Evolutionary conservation across 2,888 invertebrate genomes (phyloP), one percentile per base, ranked within the genome.

Genomic region (Mythimna lalbum): DNA sequence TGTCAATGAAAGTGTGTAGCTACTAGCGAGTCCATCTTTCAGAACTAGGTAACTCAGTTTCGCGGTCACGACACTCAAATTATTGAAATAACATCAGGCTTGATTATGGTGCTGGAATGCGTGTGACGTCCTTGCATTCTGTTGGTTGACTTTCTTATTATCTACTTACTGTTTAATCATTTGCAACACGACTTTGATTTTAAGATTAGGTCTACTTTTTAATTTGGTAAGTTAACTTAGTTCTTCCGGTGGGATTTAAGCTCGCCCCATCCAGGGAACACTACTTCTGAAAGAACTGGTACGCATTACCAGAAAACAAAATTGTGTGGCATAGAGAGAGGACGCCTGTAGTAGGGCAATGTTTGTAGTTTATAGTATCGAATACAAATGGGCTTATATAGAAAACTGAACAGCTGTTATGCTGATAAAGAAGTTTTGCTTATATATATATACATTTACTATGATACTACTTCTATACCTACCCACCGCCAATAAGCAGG

Each of bases 1-100:
- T 63, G 63, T 75, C 83, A 84, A 83, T 83, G 84, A 84, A 84
- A 84, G 84, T 84, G 77, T 33, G 47, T n/a, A 9, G 47, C 47
- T 49, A 49, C n/a, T n/a, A 52, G 56, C 39, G 17, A 59, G 62
- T 2, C 59, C 65, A 19, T 74, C 61, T 67, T 73, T 72, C 21
- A 69, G 70, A 82, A 84, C 60, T 78, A 69, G 78, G 79, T 76
- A 69, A 75, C 73, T 75, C 53, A 76, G 64, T 82, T 82, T 84
- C 69, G 69, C 78, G 77, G 69, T 61, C 82, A 55, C 31, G 52
- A 73, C 73, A 21, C 17, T 43, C 53, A 55, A 68, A 66, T 76
- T 68, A 57, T 76, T 81, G 76, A 76, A 78, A 80, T 80, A 80
- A 66, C 61, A 63, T 47, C 43, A 43, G 50, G 56, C 23, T 62